Evolutionary conservation across 2,113 vertebrate species (phyloP), one percentile per base, ranked within the genome.

Genomic region (Campylomormyrus numenius): DNA sequence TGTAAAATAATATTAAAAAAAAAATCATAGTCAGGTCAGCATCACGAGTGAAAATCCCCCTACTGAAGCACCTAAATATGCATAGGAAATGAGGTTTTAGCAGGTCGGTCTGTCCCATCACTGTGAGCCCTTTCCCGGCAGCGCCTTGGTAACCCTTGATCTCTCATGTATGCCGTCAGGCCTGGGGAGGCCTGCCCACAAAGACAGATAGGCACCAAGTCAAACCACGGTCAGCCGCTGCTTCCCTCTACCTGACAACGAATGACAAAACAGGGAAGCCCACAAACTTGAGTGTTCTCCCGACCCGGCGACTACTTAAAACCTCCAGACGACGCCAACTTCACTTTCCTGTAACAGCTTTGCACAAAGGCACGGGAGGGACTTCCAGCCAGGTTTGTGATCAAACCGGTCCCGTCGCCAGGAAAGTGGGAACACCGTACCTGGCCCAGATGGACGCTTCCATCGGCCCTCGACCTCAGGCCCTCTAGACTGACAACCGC

Each of bases 131-230:
- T 93, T 90, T 92, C 91, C 74, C 90, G 92, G 93, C 93, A 95
- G 95, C 95, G 96, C 95, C 95, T 95, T 95, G 96, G 96, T 95
- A 96, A 96, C 95, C 95, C 95, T 96, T 96, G 96, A 96, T 96
- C 96, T 96, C 91, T 96, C 95, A 96, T 96, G 95, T 95, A 96
- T 96, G 94, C 94, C 93, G 94, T 94, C 94, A 90, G 93, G 94
- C 94, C 95, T 94, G 93, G 92, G 95, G 95, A 95, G 94, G 93
- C 95, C 94, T 94, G 80, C 92, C 93, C 94, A 96, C 96, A 96
- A 96, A 95, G 92, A 94, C 87, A 88, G 93, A 93, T 91, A 93
- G 95, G 95, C 94, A 94, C 94, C 94, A 94, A 95, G 94, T 94
- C 92, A 91, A 94, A 90, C 94, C 93, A 56, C 93, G 94, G 94